phyloP scores from a whole-genome alignment of 2,113 vertebrate genomes.

The Chaetops frenatus region DNA sequence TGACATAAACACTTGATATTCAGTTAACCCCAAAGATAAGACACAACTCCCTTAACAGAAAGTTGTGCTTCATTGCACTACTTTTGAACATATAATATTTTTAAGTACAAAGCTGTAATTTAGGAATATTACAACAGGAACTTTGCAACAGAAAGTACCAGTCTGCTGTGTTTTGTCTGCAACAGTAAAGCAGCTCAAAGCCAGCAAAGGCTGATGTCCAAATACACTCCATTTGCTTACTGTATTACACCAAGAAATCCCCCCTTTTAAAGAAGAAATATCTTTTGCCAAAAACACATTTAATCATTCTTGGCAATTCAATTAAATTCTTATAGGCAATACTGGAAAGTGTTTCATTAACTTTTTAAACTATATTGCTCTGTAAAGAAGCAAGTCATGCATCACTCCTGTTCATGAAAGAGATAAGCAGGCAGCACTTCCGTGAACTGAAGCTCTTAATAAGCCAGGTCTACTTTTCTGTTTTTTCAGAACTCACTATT shows the following conservation, averaged over 20 bases:
- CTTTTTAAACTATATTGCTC: neutral
- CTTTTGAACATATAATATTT: neutral
- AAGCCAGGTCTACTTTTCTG: neutral
- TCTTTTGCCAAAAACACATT: neutral
- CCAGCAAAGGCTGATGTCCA: neutral
- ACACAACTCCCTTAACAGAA: conserved; percentile 57
- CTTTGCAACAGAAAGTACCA: neutral
- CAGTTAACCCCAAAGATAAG: conserved; percentile 69
- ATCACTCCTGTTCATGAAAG: neutral
- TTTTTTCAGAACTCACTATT: neutral
- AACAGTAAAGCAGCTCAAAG: neutral
- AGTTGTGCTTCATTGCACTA: conserved; percentile 38
- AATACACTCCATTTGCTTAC: neutral
- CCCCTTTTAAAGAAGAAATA: neutral
- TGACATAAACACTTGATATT: conserved; percentile 75
- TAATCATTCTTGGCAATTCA: neutral
- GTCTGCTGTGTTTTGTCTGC: neutral
- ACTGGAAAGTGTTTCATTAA: neutral
- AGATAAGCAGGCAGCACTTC: neutral
- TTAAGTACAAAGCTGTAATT: neutral
- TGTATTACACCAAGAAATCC: neutral
- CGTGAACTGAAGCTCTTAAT: neutral
- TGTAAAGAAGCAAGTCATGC: neutral
- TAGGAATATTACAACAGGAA: neutral
- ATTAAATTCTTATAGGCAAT: neutral